Conservation (phyloP, 2,888 invertebrate genomes). For the Matsumyia berberina region DNA sequence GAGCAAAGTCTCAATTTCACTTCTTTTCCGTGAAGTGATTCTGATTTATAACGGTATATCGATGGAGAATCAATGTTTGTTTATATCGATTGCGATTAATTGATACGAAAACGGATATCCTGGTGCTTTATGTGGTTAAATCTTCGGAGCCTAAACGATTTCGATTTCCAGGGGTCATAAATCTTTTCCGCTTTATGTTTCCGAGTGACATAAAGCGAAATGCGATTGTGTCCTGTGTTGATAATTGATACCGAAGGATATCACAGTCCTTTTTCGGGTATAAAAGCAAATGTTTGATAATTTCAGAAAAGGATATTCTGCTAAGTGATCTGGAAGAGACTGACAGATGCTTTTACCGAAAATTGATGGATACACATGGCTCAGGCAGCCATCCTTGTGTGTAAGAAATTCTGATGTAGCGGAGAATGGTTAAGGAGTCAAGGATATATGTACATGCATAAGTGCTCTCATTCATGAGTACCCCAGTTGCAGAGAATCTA, state of each 20-base stretch:
- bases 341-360: neutral
- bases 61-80: conserved; percentile 55
- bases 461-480: no score
- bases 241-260: conserved; percentile 33
- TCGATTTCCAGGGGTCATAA: conserved; percentile 21
- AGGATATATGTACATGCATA: no score
- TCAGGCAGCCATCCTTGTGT: no score
- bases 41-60: conserved; percentile 62
- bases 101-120: conserved; percentile 60
- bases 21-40: conserved; percentile 38
- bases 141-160: conserved; percentile 20
- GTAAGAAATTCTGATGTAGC: no score
- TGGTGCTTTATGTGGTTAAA: conserved; percentile 28
- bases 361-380: neutral
- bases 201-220: conserved; percentile 40
- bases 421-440: no score
- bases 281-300: conserved; percentile 1
- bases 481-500: no score
- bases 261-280: neutral
- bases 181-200: conserved; percentile 23
- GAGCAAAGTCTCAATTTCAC: conserved; percentile 71
- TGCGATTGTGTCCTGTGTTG: conserved; percentile 26
- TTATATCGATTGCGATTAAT: conserved; percentile 74
- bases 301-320: neutral
- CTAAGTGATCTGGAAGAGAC: neutral